Evolutionary conservation across 2,797 vertebrate species (phyloP).

Genomic region (Heterohyrax brucei): DNA sequence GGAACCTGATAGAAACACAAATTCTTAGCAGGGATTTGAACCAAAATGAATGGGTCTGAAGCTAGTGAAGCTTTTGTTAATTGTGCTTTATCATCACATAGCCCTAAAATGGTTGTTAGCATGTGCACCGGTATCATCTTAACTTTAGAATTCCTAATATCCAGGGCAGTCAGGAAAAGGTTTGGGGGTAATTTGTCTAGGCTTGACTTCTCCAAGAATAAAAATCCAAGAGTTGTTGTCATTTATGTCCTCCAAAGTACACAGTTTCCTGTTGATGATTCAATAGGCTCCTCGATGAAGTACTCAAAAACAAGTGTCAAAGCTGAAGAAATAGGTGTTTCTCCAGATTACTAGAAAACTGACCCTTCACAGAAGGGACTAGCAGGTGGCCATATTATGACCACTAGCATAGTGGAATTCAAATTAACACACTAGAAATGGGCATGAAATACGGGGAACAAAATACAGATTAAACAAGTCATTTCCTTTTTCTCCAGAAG

Average conservation of each 20-base stretch:
- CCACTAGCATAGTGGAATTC: not conserved
- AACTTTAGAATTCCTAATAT: slow-evolving; percentile 47
- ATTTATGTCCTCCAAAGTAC: slow-evolving; percentile 48
- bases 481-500: slow-evolving; percentile 23
- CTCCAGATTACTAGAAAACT: not conserved
- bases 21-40: too few relatives aligned
- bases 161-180: slow-evolving; percentile 24
- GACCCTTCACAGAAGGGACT: not conserved
- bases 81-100: slow-evolving; percentile 84
- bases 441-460: slow-evolving; percentile 5
- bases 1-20: too few relatives aligned
- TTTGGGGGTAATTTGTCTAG: slow-evolving; percentile 10
- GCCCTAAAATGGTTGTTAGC: slow-evolving; percentile 85
- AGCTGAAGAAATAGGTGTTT: not conserved
- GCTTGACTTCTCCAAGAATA: slow-evolving; percentile 43
- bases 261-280: not conserved
- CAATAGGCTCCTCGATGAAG: not conserved
- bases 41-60: not conserved
- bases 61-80: slow-evolving; percentile 85
- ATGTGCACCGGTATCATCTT: slow-evolving; percentile 92
- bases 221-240: not conserved
- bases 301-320: not conserved
- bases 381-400: not conserved
- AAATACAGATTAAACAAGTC: slow-evolving; percentile 41
- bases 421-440: slow-evolving; percentile 46